These are phyloP conservation scores for Reticulitermes speratus DNA, from an alignment of 1,140 invertebrate species.

Conservation along the genomic window DNA sequence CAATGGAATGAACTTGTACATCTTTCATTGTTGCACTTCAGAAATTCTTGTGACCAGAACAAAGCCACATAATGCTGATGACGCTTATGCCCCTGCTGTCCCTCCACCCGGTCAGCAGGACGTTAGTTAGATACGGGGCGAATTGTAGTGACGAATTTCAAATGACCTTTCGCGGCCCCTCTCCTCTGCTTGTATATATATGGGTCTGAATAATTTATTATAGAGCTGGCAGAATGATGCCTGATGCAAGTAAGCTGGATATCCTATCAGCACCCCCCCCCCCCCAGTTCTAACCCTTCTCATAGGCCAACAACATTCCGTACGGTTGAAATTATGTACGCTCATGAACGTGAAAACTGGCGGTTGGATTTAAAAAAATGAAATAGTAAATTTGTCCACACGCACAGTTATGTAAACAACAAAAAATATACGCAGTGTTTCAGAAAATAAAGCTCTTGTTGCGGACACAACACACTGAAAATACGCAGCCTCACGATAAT, in stretches of 20 bases:
- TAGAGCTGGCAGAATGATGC: neutral
- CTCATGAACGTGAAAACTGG: neutral
- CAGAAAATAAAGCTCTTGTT: too few relatives aligned
- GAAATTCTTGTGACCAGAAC: too few relatives aligned
- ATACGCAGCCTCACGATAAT: too few relatives aligned
- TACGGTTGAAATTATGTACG: neutral
- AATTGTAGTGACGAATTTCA: slow-evolving; percentile 14
- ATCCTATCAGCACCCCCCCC: neutral
- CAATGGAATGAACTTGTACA: too few relatives aligned
- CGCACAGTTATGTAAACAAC: neutral
- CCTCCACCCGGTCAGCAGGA: neutral
- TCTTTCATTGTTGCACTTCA: too few relatives aligned
- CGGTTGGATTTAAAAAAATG: neutral
- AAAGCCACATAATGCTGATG: neutral
- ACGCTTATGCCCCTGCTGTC: neutral
- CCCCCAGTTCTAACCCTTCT: too few relatives aligned
- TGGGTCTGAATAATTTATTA: slow-evolving; percentile 1
- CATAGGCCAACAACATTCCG: too few relatives aligned
- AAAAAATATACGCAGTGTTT: too few relatives aligned
- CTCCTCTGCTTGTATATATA: neutral
- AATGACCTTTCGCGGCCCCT: neutral
- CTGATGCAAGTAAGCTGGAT: neutral
- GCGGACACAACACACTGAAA: too few relatives aligned
- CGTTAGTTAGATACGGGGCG: neutral
- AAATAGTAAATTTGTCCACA: neutral